Base-by-base conservation (phyloP, 2,888 invertebrate genomes). In the Panzeria rudis region DNA sequence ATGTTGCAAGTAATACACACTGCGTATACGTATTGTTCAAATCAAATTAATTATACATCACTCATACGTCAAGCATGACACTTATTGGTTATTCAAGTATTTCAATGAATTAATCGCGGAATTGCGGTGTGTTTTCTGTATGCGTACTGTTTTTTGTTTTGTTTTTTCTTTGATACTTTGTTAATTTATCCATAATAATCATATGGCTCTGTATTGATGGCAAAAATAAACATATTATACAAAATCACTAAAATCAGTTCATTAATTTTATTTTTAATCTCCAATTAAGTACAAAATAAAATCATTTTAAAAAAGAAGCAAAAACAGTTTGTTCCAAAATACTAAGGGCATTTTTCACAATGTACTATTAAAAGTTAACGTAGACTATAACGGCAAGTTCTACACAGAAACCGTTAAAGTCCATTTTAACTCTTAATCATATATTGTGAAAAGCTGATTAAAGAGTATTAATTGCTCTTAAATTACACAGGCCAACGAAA, bases 21-120 rank as follows among this genome's bases (percentile, higher is more conserved):
- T 56, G 32, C 85, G 85, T 79, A 82, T 85, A 82, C 69, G 56
- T 66, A 71, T 78, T 75, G 23, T 25, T 52, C 17, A 62, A 75
- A 79, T 82, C 64, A 66, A 85, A 75, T 82, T 85, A 85, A 78
- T 78, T 78, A 75, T 35, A 59, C 25, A 79, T 85, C 85, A 85
- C 82, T 85, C 78, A 85, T 82, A 82, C 85, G 85, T 82, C 85
- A 75, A 9, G 56, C 29, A 35, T 64, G 71, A 75, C 73, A 71
- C 35, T 69, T 17, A 72, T 50, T 54, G 47, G 54, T 47, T 52
- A 23, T n/a, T 38, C 20, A 20, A 25, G 5, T 35, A 35, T 47
- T 32, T 13, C 52, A 52, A 50, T 68, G 17, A 47, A 47, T n/a
- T n/a, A 4, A 3, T n/a, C 13, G n/a, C 29, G 29, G 29, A 4